Evolutionary conservation across 2,888 invertebrate species (phyloP).

Genomic region (Amphiduros pacificus): DNA sequence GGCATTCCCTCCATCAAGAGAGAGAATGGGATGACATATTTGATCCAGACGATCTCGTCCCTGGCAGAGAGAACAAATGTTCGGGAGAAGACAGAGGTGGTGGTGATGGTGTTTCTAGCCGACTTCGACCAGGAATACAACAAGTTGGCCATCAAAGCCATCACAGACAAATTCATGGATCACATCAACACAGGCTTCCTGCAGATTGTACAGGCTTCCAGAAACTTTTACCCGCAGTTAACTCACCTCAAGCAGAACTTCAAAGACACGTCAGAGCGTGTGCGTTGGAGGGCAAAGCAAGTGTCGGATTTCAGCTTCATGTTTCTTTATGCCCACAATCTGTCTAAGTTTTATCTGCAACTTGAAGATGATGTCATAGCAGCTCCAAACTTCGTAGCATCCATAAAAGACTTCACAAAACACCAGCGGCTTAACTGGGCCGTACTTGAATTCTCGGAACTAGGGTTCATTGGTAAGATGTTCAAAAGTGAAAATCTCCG

Average conservation of each 20-base stretch:
- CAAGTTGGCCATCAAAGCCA: slow-evolving; percentile 21
- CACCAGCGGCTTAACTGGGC: slow-evolving; percentile 39
- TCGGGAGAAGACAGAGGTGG: slow-evolving; percentile 42
- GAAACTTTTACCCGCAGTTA: slow-evolving; percentile 41
- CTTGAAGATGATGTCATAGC: slow-evolving; percentile 54
- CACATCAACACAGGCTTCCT: slow-evolving; percentile 53
- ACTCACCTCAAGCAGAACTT: slow-evolving; percentile 45
- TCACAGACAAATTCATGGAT: slow-evolving; percentile 32
- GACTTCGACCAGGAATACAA: slow-evolving; percentile 49
- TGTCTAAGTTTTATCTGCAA: slow-evolving; percentile 52
- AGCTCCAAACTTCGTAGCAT: slow-evolving; percentile 42
- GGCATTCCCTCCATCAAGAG: slow-evolving; percentile 59
- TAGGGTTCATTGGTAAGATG: slow-evolving; percentile 55
- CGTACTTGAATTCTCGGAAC: slow-evolving; percentile 50
- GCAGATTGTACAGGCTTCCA: slow-evolving; percentile 41
- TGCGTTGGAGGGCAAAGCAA: slow-evolving; percentile 56
- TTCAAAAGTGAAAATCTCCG: slow-evolving; percentile 41
- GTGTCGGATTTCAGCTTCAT: slow-evolving; percentile 41
- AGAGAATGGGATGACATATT: slow-evolving; percentile 49
- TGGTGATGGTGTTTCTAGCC: slow-evolving; percentile 56
- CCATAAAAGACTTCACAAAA: slow-evolving; percentile 44
- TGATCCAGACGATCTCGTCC: slow-evolving; percentile 55
- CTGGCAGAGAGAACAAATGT: slow-evolving; percentile 48
- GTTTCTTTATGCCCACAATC: slow-evolving; percentile 43
- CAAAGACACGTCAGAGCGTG: slow-evolving; percentile 49